Evolutionary conservation across 2,888 invertebrate species (phyloP), one percentile per base, ranked within the genome.

Genomic region (Hydroisotoma schaefferi): DNA sequence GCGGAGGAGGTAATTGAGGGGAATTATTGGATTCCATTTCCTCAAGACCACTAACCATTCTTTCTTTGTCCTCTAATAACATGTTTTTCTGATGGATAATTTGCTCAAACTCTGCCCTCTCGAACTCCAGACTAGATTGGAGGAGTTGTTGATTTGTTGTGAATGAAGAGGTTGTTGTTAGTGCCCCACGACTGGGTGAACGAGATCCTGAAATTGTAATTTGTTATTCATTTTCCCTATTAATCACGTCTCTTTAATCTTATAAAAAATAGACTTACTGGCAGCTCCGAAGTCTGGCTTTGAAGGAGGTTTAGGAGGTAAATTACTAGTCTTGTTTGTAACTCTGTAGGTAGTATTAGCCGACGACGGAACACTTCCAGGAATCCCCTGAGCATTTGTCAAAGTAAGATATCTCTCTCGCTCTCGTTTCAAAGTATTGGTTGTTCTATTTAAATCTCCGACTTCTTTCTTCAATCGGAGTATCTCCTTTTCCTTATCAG

Each of bases 31-130:
- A 33, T 33, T 33, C 15, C 15, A 15, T n/a, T n/a, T n/a, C n/a
- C n/a, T n/a, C n/a, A n/a, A n/a, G n/a, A n/a, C n/a, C 15, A 25
- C 51, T 49, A 23, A 66, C 63, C 33, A 59, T 57, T 56, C 52
- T 57, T 18, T 68, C 65, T 27, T 52, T 53, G 5, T 64, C 63
- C 5, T 55, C 57, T 52, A 69, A 46, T 46, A 58, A 27, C 8
- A 26, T 46, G 22, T 59, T 59, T 27, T 69, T 69, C 6, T 67
- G 57, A 18, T 37, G 52, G 26, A 69, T 48, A 20, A 69, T 52
- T 15, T 59, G 46, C 44, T 67, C 67, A 59, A 69, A 69, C 33
- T 69, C 65, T 12, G 46, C 25, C 29, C 69, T 25, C 40, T 69
- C 69, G 12, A 55, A 49, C 12, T 64, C 65, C 29, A 69, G 40